phyloP scores from a whole-genome alignment of 2,113 vertebrate genomes.

The Cyanistes caeruleus region DNA sequence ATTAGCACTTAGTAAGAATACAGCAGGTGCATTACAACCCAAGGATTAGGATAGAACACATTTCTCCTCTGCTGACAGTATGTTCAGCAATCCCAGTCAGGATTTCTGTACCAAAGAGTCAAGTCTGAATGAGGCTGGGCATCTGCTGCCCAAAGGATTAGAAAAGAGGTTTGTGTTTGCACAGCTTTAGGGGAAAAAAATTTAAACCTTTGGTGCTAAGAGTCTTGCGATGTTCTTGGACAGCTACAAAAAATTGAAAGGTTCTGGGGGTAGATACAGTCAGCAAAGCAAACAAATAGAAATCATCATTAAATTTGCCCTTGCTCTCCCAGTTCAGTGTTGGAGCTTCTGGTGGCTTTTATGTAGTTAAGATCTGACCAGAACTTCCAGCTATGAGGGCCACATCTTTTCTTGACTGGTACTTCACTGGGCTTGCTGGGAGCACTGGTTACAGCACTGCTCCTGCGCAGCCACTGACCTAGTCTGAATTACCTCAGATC shows the following conservation, averaged over 20 bases:
- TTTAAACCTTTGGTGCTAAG: background rate
- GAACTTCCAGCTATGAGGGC: background rate
- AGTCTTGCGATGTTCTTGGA: background rate
- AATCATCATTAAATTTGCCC: background rate
- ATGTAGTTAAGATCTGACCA: background rate
- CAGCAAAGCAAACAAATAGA: background rate
- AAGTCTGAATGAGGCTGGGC: background rate
- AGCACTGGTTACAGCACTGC: background rate
- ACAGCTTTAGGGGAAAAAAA: background rate
- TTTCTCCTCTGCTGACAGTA: background rate
- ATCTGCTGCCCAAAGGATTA: background rate
- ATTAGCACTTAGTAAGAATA: background rate
- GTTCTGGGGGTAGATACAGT: rapidly evolving
- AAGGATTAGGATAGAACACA: background rate
- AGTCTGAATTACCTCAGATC: background rate
- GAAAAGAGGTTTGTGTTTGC: background rate
- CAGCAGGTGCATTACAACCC: background rate
- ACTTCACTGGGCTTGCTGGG: background rate
- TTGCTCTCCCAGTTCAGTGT: background rate
- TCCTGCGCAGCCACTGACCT: background rate
- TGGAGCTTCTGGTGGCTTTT: background rate
- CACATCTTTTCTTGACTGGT: background rate
- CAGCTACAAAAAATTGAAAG: background rate
- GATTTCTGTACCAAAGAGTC: background rate
- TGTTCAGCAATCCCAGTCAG: background rate